A percentile compares a stretch with the other conserved stretches of the same genome.
Evolutionary conservation across 2,113 vertebrate genomes (phyloP).

Genomic region (Atrichornis clamosus): DNA sequence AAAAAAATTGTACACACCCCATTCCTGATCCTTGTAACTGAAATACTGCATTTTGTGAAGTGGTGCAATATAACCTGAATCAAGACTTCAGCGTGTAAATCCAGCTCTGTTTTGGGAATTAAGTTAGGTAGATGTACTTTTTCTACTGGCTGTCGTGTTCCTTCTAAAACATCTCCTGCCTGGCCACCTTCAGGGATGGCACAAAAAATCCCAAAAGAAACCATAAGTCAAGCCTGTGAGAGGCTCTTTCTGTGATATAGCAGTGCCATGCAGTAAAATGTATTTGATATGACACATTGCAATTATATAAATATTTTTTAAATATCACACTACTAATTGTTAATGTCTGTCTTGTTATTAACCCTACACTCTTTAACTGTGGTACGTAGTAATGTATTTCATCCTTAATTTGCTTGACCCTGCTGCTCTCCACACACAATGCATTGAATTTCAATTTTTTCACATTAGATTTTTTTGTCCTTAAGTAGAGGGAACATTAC

Average conservation of each 20-base stretch:
- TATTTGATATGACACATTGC: not conserved
- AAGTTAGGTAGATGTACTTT: not conserved
- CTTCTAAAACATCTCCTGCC: not conserved
- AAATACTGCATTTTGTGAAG: not conserved
- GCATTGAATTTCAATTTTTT: not conserved
- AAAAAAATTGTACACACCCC: not conserved
- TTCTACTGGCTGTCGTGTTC: not conserved
- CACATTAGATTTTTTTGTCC: not conserved
- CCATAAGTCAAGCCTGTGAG: not conserved
- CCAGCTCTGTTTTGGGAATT: not conserved
- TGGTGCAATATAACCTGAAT: not conserved
- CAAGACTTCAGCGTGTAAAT: not conserved
- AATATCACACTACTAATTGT: constrained; percentile 30
- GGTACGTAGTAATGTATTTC: not conserved
- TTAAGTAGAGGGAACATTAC: not conserved
- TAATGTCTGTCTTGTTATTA: constrained; percentile 10
- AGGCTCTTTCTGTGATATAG: not conserved
- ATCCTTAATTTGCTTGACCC: constrained; percentile 14
- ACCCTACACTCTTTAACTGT: not conserved
- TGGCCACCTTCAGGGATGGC: not conserved
- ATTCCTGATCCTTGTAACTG: not conserved
- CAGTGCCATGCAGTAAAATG: not conserved
- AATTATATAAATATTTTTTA: not conserved
- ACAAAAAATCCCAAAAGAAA: not conserved
- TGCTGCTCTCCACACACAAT: not conserved